Evolutionary conservation across 2,797 vertebrate genomes (phyloP).

Genomic region (Xiphorhynchus erythropygius): DNA sequence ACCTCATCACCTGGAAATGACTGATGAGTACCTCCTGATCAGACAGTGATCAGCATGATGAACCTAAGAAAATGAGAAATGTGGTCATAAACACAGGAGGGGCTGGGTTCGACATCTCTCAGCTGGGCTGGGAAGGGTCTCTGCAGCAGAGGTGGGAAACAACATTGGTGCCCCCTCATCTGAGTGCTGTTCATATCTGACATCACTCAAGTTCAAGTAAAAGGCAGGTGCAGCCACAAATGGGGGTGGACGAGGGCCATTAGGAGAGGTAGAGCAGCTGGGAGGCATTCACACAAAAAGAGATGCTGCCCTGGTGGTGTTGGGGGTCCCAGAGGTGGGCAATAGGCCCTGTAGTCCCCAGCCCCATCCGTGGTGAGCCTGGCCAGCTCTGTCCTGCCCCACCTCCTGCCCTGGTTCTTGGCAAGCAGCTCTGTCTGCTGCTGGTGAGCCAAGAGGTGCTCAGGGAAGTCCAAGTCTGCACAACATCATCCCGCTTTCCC

Average conservation of each 20-base stretch:
- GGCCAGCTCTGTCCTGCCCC: background rate
- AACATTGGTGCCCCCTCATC: background rate
- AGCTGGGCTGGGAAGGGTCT: background rate
- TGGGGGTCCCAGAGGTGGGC: background rate
- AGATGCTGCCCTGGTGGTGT: background rate
- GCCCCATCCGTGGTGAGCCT: background rate
- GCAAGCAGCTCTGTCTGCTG: background rate
- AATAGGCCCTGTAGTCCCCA: accelerated
- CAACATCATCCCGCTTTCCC: accelerated
- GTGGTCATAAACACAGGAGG: background rate
- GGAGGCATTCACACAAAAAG: background rate
- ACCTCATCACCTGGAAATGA: background rate
- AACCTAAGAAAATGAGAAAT: background rate
- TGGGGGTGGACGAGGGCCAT: accelerated
- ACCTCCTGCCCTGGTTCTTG: background rate
- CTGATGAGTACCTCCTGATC: background rate
- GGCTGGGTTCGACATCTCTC: accelerated
- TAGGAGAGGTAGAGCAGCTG: background rate
- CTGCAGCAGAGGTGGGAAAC: background rate
- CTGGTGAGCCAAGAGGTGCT: background rate
- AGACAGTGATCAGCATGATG: background rate
- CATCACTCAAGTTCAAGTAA: background rate
- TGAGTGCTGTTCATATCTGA: background rate
- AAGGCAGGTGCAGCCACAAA: background rate
- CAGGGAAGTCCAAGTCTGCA: background rate